These are phyloP conservation scores for Hermetia illucens DNA, from an alignment of 1,140 invertebrate species.

Conservation along the genomic window DNA sequence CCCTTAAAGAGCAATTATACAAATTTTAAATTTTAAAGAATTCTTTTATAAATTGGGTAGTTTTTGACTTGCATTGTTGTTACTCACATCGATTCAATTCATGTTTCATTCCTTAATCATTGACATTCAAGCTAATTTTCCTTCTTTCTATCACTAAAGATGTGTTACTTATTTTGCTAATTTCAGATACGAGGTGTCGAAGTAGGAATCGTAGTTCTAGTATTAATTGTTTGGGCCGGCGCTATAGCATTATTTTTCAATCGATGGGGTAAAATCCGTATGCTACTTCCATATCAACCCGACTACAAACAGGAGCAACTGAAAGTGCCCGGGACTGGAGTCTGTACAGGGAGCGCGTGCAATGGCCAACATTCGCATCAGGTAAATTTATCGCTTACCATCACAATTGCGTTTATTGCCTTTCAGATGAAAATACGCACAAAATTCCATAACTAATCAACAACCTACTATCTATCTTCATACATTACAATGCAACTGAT, in stretches of 20 bases:
- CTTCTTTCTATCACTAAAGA: neutral
- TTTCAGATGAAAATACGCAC: neutral
- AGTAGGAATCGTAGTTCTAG: conserved; percentile 72
- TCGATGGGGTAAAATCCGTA: conserved; percentile 83
- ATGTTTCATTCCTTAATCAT: neutral
- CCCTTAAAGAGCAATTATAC: no score
- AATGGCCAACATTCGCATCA: conserved; percentile 34
- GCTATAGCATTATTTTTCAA: conserved; percentile 83
- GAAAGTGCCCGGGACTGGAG: conserved; percentile 64
- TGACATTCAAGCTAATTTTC: neutral
- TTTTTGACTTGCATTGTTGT: no score
- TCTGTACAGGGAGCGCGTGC: conserved; percentile 45
- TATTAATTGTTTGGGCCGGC: conserved; percentile 72
- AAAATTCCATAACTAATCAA: neutral
- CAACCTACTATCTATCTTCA: neutral
- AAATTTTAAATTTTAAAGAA: no score
- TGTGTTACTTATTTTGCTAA: no score
- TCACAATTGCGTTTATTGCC: neutral
- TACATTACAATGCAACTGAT: neutral
- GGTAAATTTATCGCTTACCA: no score
- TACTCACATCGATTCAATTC: neutral
- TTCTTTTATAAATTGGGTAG: no score
- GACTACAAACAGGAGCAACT: conserved; percentile 74
- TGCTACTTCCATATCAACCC: conserved; percentile 82
- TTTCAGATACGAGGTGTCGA: conserved; percentile 69